A percentile compares a stretch with the other conserved stretches of the same genome.
Evolutionary conservation across 1,140 invertebrate genomes (phyloP).

Genomic region (Dendrolimus kikuchii): DNA sequence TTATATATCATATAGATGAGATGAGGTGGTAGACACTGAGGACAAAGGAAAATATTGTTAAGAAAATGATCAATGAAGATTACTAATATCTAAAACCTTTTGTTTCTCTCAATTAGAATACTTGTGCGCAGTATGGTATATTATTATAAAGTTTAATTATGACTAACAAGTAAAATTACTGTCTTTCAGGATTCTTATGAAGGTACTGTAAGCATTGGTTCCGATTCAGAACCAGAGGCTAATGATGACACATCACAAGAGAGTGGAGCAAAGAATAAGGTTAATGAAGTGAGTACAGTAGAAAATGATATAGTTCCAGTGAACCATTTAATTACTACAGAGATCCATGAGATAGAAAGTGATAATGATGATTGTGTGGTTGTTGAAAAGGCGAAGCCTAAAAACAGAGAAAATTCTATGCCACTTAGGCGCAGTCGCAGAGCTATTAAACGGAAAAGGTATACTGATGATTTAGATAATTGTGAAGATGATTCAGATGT

Average conservation of each 20-base stretch:
- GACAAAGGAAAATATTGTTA: no score
- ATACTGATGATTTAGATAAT: slow-evolving; percentile 76
- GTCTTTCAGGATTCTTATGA: slow-evolving; percentile 6
- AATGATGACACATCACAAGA: slow-evolving; percentile 32
- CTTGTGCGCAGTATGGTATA: no score
- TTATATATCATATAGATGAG: background rate
- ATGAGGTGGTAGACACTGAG: no score
- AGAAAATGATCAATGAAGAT: no score
- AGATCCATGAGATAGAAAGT: slow-evolving; percentile 38
- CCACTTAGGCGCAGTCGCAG: slow-evolving; percentile 76
- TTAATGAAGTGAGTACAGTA: slow-evolving; percentile 24
- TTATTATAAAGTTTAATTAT: no score
- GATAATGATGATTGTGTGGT: slow-evolving; percentile 34
- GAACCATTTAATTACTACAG: slow-evolving; percentile 20
- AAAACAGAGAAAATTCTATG: slow-evolving; percentile 34
- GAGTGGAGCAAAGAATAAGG: slow-evolving; percentile 23
- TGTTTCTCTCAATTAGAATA: no score
- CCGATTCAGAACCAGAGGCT: slow-evolving; percentile 30
- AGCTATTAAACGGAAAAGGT: slow-evolving; percentile 77
- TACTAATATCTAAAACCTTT: no score
- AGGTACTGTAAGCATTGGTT: slow-evolving; percentile 36
- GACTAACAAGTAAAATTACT: no score
- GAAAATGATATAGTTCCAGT: slow-evolving; percentile 22
- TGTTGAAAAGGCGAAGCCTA: slow-evolving; percentile 29
- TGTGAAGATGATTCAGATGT: slow-evolving; percentile 77